Evolutionary conservation across 2,113 vertebrate species (phyloP), one percentile per base, ranked within the genome.

Genomic region (Oenanthe oenanthe): DNA sequence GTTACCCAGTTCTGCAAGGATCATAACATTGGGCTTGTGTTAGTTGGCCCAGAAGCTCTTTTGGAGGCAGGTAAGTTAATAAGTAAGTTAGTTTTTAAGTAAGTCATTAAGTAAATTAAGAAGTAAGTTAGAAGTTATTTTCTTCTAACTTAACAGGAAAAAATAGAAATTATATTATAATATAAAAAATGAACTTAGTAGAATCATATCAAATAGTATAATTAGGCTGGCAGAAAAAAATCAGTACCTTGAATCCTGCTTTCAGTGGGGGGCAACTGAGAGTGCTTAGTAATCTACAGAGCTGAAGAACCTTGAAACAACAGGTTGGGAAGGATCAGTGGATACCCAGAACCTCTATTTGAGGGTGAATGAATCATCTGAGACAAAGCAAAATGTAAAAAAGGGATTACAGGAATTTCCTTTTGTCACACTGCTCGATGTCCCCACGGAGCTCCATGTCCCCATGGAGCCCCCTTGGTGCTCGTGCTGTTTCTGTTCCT

Each of bases 1-100:
- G 89, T 99, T 81, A 98, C 97, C 70, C 98, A 98, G 96, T 99
- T 98, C 97, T 99, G 98, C 75, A 98, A 99, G 95, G 98, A 98
- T 63, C 98, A 99, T 86, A 98, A 98, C 14, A 98, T 98, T 40
- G 98, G 98, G 13, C 97, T 99, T 70, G 98, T 99, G 10, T 96
- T 98, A 75, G 98, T 99, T 3, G 98, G 98, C 26, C 98, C 98
- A 22, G 98, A 99, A 96, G 97, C 98, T 51, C 98, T 98, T 3
- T 85, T 99, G 61, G 98, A 98, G 68, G 98, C 98, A 86, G 98
- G 98, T 99, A 93, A 96, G 94, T 29, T 8, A 20, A 26, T 5
- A 20, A 50, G 48, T 9, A 26, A 26, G 15, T 28, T 51, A 51
- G 50, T 28, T 51, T 51, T 28, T 28, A 51, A 51, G 50, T 51